These are phyloP conservation scores for Lasioglossum lativentre DNA, from an alignment of 2,888 invertebrate genomes.

Conservation along the genomic window DNA sequence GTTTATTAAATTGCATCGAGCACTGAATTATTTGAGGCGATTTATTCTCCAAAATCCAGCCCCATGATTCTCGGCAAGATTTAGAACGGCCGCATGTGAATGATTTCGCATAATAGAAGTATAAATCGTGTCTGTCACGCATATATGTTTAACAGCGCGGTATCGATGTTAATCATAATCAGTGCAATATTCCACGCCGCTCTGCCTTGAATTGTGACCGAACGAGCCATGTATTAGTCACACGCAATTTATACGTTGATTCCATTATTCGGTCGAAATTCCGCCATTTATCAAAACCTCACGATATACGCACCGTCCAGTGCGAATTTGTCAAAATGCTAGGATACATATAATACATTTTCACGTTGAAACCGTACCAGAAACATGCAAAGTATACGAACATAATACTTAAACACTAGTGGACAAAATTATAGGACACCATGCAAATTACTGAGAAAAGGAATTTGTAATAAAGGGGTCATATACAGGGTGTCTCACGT, in stretches of 20 bases:
- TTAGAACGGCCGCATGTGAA: not conserved
- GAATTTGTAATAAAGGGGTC: too few relatives aligned
- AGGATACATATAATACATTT: not conserved
- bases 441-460: too few relatives aligned
- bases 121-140: conserved; percentile 27
- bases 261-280: conserved; percentile 20
- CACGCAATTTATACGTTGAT: conserved; percentile 27
- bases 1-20: not conserved
- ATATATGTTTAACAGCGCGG: conserved; percentile 2
- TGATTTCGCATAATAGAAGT: conserved; percentile 13
- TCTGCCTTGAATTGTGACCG: conserved; percentile 8
- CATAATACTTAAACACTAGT: too few relatives aligned
- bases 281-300: conserved; percentile 11
- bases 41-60: not conserved
- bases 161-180: conserved; percentile 37
- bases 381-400: not conserved
- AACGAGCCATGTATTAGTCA: not conserved
- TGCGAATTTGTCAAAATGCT: conserved; percentile 16
- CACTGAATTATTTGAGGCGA: not conserved
- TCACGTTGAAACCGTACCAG: not conserved
- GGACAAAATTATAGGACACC: too few relatives aligned
- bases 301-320: not conserved
- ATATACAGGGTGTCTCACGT: too few relatives aligned
- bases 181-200: not conserved
- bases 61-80: not conserved